Conservation (phyloP, 1,140 invertebrate genomes). For the Asbolus verrucosus region DNA sequence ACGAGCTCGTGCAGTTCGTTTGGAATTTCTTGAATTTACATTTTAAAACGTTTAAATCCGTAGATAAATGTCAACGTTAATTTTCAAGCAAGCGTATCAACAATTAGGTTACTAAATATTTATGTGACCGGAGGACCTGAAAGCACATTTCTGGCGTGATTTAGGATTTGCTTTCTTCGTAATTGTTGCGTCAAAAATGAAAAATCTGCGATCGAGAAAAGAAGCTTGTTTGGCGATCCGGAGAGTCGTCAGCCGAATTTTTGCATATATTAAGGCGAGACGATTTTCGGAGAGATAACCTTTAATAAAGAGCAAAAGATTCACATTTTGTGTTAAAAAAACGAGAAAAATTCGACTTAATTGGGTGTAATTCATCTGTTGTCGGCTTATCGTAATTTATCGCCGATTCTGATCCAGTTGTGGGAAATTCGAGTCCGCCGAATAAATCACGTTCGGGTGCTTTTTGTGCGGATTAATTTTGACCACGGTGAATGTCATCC, state of each 20-base stretch:
- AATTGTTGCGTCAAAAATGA: conserved; percentile 10
- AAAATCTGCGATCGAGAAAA: too few relatives aligned
- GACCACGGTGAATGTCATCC: too few relatives aligned
- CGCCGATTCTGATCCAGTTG: background rate
- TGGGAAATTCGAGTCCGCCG: background rate
- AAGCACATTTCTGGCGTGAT: background rate
- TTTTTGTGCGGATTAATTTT: too few relatives aligned
- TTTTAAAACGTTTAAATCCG: background rate
- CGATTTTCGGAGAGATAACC: too few relatives aligned
- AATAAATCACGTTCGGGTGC: too few relatives aligned
- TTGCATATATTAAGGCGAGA: too few relatives aligned
- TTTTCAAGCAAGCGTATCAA: background rate
- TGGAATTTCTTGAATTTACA: conserved; percentile 5
- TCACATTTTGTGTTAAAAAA: too few relatives aligned
- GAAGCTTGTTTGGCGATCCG: too few relatives aligned
- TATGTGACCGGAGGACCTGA: background rate
- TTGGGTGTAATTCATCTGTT: background rate
- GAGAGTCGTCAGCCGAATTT: too few relatives aligned
- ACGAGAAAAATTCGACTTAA: background rate
- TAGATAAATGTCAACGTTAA: conserved; percentile 8
- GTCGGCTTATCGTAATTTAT: background rate
- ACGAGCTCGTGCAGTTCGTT: background rate
- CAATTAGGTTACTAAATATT: conserved; percentile 1
- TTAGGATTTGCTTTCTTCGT: background rate
- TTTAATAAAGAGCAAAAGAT: too few relatives aligned